Evolutionary conservation across 2,797 vertebrate genomes (phyloP).

Genomic region (Cyprinella venusta): DNA sequence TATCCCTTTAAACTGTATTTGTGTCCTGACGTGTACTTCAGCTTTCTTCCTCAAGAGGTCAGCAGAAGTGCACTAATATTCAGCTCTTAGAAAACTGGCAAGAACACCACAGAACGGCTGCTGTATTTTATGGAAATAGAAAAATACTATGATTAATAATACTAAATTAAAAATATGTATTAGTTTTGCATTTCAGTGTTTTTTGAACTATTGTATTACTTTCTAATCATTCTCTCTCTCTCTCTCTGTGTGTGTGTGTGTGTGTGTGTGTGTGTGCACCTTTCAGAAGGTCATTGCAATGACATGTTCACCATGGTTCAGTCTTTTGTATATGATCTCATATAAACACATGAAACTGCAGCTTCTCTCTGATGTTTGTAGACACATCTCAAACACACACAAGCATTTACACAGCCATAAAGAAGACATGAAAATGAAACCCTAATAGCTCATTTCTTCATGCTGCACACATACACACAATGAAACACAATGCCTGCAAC

Average conservation of each 20-base stretch:
- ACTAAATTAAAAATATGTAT: neutral
- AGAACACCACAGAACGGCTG: neutral
- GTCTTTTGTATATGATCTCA: neutral
- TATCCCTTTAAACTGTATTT: neutral
- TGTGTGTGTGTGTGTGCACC: no score
- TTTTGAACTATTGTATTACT: neutral
- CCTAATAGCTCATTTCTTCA: conserved; percentile 2
- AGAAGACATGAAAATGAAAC: neutral
- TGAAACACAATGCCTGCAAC: neutral
- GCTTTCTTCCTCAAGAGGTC: conserved; percentile 45
- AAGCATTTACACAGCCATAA: neutral
- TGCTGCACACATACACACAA: neutral
- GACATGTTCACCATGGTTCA: neutral
- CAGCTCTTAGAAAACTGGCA: neutral
- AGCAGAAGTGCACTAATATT: neutral
- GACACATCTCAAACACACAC: neutral
- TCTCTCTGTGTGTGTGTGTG: no score
- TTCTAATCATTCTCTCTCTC: no score
- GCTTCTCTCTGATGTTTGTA: neutral
- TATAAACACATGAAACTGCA: neutral
- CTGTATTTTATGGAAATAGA: neutral
- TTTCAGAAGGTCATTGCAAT: neutral
- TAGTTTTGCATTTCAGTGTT: neutral
- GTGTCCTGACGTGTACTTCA: neutral
- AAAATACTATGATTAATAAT: neutral